These are phyloP conservation scores for Drosophila parvula DNA, from an alignment of 1,140 invertebrate genomes.

Conservation along the genomic window DNA sequence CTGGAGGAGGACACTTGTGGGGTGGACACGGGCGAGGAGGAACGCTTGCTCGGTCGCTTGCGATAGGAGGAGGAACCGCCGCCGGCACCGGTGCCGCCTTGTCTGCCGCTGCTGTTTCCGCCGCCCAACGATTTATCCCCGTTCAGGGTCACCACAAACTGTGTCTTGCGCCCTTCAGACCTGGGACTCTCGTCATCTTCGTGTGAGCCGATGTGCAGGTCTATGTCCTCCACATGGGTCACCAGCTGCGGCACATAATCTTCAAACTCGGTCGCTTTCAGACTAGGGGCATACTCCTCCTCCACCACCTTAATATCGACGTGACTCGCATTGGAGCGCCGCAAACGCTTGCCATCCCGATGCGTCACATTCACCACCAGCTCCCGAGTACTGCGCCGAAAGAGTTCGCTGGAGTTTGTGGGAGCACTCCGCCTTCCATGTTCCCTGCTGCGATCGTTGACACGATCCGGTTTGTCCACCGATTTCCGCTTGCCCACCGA, in stretches of 20 bases:
- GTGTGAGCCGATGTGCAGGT: slow-evolving; percentile 57
- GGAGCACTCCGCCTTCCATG: slow-evolving; percentile 27
- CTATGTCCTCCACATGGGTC: slow-evolving; percentile 40
- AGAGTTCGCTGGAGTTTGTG: slow-evolving; percentile 45
- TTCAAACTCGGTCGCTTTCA: slow-evolving; percentile 29
- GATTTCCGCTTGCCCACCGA: slow-evolving; percentile 65
- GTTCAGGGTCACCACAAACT: slow-evolving; percentile 88
- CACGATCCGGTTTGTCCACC: slow-evolving; percentile 22
- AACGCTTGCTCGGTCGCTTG: slow-evolving; percentile 40
- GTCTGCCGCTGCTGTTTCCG: not conserved
- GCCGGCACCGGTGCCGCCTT: slow-evolving; percentile 4
- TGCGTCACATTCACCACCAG: slow-evolving; percentile 73
- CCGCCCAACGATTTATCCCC: slow-evolving; percentile 74
- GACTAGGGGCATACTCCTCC: slow-evolving; percentile 67
- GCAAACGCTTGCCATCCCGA: slow-evolving; percentile 40
- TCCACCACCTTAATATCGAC: slow-evolving; percentile 47
- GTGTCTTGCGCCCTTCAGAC: slow-evolving; percentile 70
- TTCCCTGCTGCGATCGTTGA: slow-evolving; percentile 7
- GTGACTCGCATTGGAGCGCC: slow-evolving; percentile 31
- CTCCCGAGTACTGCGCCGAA: slow-evolving; percentile 69
- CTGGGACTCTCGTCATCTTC: slow-evolving; percentile 47
- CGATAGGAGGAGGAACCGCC: slow-evolving; percentile 31
- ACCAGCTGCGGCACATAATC: slow-evolving; percentile 63
- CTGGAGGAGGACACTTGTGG: slow-evolving; percentile 73
- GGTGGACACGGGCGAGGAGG: slow-evolving; percentile 42